Evolutionary conservation across 2,113 vertebrate species (phyloP).

Genomic region (Colius striatus): DNA sequence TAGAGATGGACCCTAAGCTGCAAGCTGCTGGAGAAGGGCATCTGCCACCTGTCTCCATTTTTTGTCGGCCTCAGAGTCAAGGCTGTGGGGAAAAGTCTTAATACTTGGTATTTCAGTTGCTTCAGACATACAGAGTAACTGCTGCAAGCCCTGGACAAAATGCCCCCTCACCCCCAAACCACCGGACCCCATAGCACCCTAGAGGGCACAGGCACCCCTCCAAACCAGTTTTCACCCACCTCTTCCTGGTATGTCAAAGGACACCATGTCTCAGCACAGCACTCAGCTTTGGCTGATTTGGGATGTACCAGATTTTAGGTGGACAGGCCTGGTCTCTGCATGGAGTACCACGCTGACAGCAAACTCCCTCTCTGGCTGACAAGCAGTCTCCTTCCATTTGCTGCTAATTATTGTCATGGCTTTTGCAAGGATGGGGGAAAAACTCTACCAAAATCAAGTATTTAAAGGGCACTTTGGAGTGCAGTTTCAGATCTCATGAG

Average conservation of each 20-base stretch:
- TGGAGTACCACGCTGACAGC: fast-evolving
- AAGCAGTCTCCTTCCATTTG: too few relatives aligned
- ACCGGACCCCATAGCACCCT: neutral
- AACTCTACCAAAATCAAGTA: neutral
- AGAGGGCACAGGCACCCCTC: neutral
- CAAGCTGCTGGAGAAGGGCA: neutral
- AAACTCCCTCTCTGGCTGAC: neutral
- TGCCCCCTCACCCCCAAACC: neutral
- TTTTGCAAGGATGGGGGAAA: neutral
- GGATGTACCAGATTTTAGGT: neutral
- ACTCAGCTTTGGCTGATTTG: fast-evolving
- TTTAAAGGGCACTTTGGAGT: neutral
- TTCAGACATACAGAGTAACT: neutral
- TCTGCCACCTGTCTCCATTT: fast-evolving
- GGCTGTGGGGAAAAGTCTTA: neutral
- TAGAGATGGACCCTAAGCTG: fast-evolving
- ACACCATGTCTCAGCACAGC: neutral
- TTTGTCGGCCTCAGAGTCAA: neutral
- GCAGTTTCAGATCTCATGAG: neutral
- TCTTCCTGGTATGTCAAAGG: fast-evolving
- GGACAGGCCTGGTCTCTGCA: fast-evolving
- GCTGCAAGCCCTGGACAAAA: fast-evolving
- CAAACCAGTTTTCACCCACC: neutral
- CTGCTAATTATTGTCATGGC: neutral
- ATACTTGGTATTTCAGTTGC: neutral